phyloP scores from a whole-genome alignment of 2,888 invertebrate genomes.

The Agrilus cyanescens region DNA sequence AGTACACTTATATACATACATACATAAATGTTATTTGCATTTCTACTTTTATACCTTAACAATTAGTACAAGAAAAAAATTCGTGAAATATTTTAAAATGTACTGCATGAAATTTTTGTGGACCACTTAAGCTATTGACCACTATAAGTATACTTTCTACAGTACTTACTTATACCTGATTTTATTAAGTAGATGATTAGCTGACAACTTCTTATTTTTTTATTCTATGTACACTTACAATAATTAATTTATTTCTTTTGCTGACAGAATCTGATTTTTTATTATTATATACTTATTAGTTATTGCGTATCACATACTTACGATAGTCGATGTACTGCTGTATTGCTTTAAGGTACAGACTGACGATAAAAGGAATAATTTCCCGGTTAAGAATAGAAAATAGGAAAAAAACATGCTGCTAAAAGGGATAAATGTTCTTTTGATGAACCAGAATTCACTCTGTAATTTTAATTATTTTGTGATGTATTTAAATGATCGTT shows the following conservation, averaged over 20 bases:
- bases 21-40: conserved; percentile 11
- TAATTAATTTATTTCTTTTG: neutral
- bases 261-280: neutral
- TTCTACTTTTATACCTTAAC: conserved; percentile 27
- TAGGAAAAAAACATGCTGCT: conserved; percentile 3
- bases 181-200: neutral
- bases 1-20: conserved; percentile 3
- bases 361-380: conserved; percentile 3
- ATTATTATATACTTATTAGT: conserved; percentile 3
- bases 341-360: neutral
- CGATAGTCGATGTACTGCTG: conserved; percentile 7
- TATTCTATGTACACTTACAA: neutral
- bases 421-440: too few species aligned
- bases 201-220: neutral
- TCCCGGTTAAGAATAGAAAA: conserved; percentile 1
- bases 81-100: conserved; percentile 15
- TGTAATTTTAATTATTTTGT: too few species aligned
- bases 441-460: too few species aligned
- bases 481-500: too few species aligned
- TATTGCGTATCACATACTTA: conserved; percentile 8
- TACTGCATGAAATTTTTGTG: conserved; percentile 29
- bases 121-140: conserved; percentile 21
- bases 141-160: too few species aligned
- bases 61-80: conserved; percentile 9
- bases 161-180: conserved; percentile 7